Conservation (phyloP, 2,113 vertebrate species). For the Gnathonemus longibarbis region DNA sequence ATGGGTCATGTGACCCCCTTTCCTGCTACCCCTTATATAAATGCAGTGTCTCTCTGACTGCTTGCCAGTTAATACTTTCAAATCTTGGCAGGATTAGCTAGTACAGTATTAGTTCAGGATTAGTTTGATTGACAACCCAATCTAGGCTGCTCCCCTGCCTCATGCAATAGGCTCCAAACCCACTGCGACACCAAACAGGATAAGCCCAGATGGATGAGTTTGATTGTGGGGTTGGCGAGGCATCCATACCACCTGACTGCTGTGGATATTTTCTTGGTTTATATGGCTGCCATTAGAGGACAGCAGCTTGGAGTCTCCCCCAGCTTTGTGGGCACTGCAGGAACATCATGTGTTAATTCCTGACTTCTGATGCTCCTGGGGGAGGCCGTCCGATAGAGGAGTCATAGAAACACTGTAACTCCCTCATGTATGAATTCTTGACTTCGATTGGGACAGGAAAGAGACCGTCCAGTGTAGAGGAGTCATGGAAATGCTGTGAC, state of each 20-base stretch:
- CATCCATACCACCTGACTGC: not conserved
- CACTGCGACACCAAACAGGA: not conserved
- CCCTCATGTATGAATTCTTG: not conserved
- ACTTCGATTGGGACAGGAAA: not conserved
- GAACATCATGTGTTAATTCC: not conserved
- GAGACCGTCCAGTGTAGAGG: too few relatives aligned
- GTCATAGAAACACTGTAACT: constrained; percentile 22
- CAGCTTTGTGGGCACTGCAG: not conserved
- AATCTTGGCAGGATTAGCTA: not conserved
- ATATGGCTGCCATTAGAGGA: not conserved
- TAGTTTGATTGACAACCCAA: not conserved
- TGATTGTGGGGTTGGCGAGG: not conserved
- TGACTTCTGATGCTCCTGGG: not conserved
- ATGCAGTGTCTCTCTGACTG: not conserved
- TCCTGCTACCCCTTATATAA: not conserved
- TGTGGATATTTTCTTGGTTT: not conserved
- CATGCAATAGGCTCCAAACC: not conserved
- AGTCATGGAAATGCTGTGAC: constrained; percentile 23
- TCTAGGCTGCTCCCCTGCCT: not conserved
- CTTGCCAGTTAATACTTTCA: not conserved
- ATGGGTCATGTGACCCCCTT: not conserved
- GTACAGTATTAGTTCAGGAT: not conserved
- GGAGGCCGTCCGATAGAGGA: not conserved
- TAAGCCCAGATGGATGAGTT: not conserved
- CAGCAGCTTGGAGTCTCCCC: not conserved